Evolutionary conservation across 92 coral and sea anemone species (phyloP), one percentile per base, ranked within the genome.

Genomic region (Blastomussa wellsi): DNA sequence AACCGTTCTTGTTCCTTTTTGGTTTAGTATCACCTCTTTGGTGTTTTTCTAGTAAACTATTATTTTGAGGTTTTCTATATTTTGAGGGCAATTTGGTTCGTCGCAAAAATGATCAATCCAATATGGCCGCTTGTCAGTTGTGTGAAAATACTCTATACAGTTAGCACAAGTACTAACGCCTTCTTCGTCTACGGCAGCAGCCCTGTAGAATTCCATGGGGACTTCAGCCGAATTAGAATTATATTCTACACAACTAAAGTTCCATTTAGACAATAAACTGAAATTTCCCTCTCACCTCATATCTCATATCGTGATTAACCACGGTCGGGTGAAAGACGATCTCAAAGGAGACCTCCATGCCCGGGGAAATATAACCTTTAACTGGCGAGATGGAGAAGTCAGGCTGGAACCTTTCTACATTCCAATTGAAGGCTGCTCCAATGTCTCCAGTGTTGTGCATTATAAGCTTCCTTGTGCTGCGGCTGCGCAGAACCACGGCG

Each of bases 381-480:
- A 83, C 89, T 42, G 99, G 99, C 4, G 91, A 52, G 52, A 96
- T 85, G 53, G 97, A 93, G 73, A 94, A 96, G 73, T 96, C 97
- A 20, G 98, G 93, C 20, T 88, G 85, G 77, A 94, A 96, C 79
- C 88, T 91, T 36, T 96, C 98, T 22, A 86, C 57, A 76, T 94
- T 95, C 99, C 99, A 96, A 2, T 98, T 90, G 80, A 96, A 96
- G 39, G 94, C 95, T 49, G 99, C 98, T 29, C 99, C 99, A 35
- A 96, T 96, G 78, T 96, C 99, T 17, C 99, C 99, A 33, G 95
- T 90, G 37, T 96, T 96, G 76, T 92, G 98, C 99, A 96, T 94
- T 86, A 96, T 89, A 37, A 95, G 92, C 77, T 93, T 94, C 52
- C 99, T 86, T 16, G 95, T 72, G 86, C 99, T 96, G 42, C 94